phyloP scores from a whole-genome alignment of 2,113 vertebrate species.

The Ciconia stormi region DNA sequence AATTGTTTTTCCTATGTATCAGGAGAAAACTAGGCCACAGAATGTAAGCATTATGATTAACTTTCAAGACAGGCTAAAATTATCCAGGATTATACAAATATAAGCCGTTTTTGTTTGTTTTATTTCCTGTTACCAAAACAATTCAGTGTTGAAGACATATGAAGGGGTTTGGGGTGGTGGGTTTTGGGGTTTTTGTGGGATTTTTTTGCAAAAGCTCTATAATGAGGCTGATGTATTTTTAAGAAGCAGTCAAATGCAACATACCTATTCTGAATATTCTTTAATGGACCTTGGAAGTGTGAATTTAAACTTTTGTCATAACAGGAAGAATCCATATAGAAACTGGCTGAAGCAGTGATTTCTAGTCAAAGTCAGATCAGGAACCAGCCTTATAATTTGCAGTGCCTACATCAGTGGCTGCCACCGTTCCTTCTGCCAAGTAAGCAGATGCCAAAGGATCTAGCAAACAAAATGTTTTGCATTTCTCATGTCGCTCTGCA shows the following conservation, averaged over 20 bases:
- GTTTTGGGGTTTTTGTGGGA: neutral
- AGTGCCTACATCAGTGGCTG: neutral
- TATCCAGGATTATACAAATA: constrained; percentile 54
- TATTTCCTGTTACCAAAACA: neutral
- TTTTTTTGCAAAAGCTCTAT: neutral
- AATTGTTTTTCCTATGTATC: neutral
- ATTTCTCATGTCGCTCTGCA: neutral
- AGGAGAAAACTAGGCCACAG: constrained; percentile 46
- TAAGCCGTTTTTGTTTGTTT: neutral
- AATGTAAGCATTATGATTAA: neutral
- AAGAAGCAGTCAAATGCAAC: neutral
- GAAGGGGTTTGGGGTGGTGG: neutral
- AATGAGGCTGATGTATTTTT: neutral
- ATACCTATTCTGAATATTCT: neutral
- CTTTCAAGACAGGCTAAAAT: constrained; percentile 44
- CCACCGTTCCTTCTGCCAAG: neutral
- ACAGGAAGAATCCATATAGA: neutral
- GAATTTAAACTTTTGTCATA: neutral
- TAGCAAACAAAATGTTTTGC: neutral
- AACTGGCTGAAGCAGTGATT: neutral
- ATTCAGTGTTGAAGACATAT: neutral
- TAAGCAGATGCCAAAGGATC: neutral
- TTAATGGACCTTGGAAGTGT: neutral
- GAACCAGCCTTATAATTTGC: neutral
- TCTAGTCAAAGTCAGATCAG: neutral